Conservation (phyloP, 2,113 vertebrate species). For the Oxyruncus cristatus region DNA sequence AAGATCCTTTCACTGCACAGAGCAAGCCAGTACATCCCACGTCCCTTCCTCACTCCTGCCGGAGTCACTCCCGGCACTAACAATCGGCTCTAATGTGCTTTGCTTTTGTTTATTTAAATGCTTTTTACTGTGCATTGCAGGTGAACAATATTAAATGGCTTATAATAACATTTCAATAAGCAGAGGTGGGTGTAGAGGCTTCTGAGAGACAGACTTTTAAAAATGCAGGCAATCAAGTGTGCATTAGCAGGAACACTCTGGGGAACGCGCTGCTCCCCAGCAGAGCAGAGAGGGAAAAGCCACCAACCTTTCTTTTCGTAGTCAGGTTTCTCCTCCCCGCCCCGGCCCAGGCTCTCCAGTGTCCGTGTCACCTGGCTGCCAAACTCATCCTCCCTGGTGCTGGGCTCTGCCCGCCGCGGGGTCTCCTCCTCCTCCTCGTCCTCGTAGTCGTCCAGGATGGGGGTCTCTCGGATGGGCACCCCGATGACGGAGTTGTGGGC, state of each 20-base stretch:
- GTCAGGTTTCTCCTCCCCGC: slow-evolving; percentile 79
- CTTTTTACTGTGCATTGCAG: background rate
- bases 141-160: slow-evolving; percentile 45
- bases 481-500: slow-evolving; percentile 91
- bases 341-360: slow-evolving; percentile 80
- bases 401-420: slow-evolving; percentile 73
- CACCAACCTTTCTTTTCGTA: slow-evolving; percentile 88
- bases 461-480: slow-evolving; percentile 94
- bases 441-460: slow-evolving; percentile 95
- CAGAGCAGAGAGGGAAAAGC: background rate
- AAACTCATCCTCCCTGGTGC: slow-evolving; percentile 81
- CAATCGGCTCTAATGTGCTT: background rate
- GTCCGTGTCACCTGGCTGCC: slow-evolving; percentile 76
- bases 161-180: slow-evolving; percentile 52
- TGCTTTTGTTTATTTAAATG: slow-evolving; percentile 20
- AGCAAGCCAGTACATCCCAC: background rate
- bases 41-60: background rate
- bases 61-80: background rate
- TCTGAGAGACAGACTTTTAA: background rate
- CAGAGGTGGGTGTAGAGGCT: slow-evolving; percentile 27
- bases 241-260: background rate
- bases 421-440: slow-evolving; percentile 88
- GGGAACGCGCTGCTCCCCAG: background rate
- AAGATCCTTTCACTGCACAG: background rate
- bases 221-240: slow-evolving; percentile 1